Conservation (phyloP, 2,888 invertebrate species). For the Pristionchus mayeri region DNA sequence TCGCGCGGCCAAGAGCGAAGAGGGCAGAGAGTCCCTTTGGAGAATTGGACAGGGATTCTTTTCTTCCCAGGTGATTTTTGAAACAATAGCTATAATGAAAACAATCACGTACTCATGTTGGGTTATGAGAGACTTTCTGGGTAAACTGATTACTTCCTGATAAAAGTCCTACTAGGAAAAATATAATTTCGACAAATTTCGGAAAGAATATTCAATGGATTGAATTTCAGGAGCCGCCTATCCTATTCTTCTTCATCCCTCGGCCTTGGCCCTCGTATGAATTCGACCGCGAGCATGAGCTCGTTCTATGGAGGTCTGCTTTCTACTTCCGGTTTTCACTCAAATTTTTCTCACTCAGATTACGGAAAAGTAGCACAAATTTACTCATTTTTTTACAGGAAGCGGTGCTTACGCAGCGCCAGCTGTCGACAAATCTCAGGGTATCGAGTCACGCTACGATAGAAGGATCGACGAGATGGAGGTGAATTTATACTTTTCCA, state of each 20-base stretch:
- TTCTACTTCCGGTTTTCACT: background rate
- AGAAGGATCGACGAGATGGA: constrained; percentile 68
- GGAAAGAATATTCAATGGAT: no score
- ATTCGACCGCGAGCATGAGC: constrained; percentile 12
- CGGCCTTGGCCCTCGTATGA: constrained; percentile 17
- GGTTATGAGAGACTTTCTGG: no score
- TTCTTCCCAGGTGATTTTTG: constrained; percentile 53
- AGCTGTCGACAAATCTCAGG: constrained; percentile 67
- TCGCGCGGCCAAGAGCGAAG: constrained; percentile 59
- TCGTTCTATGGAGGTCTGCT: constrained; percentile 10
- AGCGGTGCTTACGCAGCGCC: constrained; percentile 74
- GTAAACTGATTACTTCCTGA: no score
- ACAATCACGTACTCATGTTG: no score
- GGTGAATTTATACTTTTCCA: constrained; percentile 49
- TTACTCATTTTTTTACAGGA: constrained; percentile 41
- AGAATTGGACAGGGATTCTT: constrained; percentile 63
- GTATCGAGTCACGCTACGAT: constrained; percentile 72
- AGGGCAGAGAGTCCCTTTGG: constrained; percentile 67
- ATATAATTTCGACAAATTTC: no score
- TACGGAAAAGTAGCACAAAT: no score
- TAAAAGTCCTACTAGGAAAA: no score
- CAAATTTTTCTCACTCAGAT: background rate
- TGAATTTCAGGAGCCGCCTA: constrained; percentile 36
- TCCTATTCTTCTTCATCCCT: constrained; percentile 1
- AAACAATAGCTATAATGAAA: no score